A percentile compares a stretch with the other conserved stretches of the same genome.
Conservation (phyloP, 2,113 vertebrate genomes). For the Xiphophorus couchianus region DNA sequence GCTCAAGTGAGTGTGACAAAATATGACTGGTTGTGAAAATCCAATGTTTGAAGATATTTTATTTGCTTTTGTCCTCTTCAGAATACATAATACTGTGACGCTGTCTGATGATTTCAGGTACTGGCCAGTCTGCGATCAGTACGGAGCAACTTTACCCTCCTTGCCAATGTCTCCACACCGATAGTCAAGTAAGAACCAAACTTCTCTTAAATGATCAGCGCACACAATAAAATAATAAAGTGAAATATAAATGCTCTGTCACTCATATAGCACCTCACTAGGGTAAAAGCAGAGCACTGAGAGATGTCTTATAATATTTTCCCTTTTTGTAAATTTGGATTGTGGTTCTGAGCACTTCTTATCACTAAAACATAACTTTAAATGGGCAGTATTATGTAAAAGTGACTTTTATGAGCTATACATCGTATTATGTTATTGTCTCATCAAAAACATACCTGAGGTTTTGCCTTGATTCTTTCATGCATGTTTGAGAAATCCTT, state of each 20-base stretch:
- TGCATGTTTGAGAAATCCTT: too few relatives aligned
- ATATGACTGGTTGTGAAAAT: not conserved
- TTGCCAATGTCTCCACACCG: conserved; percentile 82
- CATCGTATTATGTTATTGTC: too few relatives aligned
- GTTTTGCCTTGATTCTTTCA: too few relatives aligned
- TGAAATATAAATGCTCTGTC: not conserved
- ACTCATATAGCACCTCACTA: too few relatives aligned
- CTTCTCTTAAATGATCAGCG: not conserved
- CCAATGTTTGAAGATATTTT: not conserved
- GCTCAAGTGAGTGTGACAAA: conserved; percentile 84
- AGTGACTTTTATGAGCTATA: too few relatives aligned
- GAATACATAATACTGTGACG: not conserved
- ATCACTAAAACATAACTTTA: too few relatives aligned
- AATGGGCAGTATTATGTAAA: too few relatives aligned
- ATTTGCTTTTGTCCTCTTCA: not conserved
- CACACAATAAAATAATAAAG: not conserved
- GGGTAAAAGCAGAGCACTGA: too few relatives aligned
- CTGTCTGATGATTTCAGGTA: conserved; percentile 75
- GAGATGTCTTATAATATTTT: too few relatives aligned
- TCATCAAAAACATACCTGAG: too few relatives aligned
- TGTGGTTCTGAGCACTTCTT: too few relatives aligned
- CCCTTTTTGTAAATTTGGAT: too few relatives aligned
- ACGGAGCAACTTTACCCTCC: conserved; percentile 85
- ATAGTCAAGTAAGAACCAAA: conserved; percentile 75
- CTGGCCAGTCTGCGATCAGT: conserved; percentile 89